Evolutionary conservation across 2,113 vertebrate genomes (phyloP).

Genomic region (Spea bombifrons): DNA sequence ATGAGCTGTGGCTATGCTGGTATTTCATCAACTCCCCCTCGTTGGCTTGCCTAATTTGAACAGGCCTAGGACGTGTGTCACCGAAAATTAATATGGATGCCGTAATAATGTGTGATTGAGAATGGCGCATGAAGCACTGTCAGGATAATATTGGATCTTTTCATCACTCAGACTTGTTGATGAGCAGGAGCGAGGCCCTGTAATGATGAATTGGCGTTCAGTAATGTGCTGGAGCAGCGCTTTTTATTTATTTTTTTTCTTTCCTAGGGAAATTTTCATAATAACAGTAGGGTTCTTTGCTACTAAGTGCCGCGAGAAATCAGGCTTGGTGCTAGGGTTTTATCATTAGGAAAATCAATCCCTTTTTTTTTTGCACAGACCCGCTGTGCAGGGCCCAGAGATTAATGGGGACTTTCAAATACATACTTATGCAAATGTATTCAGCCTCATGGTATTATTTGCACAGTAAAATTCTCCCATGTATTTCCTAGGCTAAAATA

Average conservation of each 20-base stretch:
- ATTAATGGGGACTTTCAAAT: constrained; percentile 69
- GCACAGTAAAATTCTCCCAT: background rate
- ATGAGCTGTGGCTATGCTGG: constrained; percentile 97
- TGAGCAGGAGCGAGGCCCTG: constrained; percentile 80
- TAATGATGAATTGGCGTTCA: constrained; percentile 75
- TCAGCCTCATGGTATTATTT: background rate
- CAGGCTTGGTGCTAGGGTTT: constrained; percentile 71
- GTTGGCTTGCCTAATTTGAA: constrained; percentile 93
- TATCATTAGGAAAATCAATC: constrained; percentile 76
- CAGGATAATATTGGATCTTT: constrained; percentile 97
- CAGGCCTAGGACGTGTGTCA: constrained; percentile 92
- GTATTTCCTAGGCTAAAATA: background rate
- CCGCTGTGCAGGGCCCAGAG: constrained; percentile 64
- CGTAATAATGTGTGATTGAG: constrained; percentile 99
- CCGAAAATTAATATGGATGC: constrained; percentile 99
- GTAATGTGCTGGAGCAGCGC: constrained; percentile 71
- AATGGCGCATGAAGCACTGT: constrained; percentile 89
- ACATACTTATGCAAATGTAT: constrained; percentile 53
- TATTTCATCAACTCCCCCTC: constrained; percentile 95
- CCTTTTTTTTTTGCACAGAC: constrained; percentile 66
- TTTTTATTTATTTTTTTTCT: constrained; percentile 39
- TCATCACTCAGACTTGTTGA: constrained; percentile 98
- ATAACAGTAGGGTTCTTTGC: constrained; percentile 77
- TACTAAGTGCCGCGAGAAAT: constrained; percentile 70
- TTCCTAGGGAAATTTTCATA: constrained; percentile 76